Evolutionary conservation across 2,113 vertebrate genomes (phyloP).

Genomic region (Emydura subglobosa): DNA sequence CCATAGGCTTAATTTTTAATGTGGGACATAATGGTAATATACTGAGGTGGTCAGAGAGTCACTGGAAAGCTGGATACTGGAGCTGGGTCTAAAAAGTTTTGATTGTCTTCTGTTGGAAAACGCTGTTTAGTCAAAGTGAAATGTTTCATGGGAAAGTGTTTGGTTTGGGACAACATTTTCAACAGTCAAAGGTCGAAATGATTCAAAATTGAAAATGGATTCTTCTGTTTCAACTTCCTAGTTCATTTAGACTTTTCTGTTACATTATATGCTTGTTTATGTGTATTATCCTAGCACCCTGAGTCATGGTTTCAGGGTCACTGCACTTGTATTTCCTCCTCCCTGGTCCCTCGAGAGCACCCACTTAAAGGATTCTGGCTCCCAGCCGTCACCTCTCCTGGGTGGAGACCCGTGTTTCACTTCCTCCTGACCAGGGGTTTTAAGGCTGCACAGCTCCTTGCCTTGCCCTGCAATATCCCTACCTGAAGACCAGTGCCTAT

Average conservation of each 20-base stretch:
- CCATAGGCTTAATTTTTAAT: slow-evolving; percentile 73
- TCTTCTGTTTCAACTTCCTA: background rate
- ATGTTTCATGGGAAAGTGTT: background rate
- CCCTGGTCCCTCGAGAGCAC: background rate
- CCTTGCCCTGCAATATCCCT: background rate
- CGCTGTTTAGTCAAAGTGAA: background rate
- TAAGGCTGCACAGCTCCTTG: background rate
- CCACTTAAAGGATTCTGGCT: background rate
- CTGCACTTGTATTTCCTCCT: background rate
- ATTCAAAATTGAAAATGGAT: background rate
- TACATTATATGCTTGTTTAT: background rate
- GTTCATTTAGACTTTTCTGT: background rate
- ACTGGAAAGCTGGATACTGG: background rate
- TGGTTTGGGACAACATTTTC: background rate
- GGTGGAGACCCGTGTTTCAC: background rate
- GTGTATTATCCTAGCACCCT: background rate
- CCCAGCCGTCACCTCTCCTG: background rate
- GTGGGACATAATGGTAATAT: slow-evolving; percentile 23
- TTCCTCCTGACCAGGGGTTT: background rate
- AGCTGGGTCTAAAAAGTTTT: background rate
- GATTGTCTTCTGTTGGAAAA: background rate
- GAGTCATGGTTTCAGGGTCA: background rate
- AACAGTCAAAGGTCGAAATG: background rate
- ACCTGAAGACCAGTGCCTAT: background rate
- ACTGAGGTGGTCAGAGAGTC: slow-evolving; percentile 54